Percentiles rank a stretch among this genome's conserved stretches.
Evolutionary conservation across 2,888 invertebrate genomes (phyloP).

Genomic region (Synanthedon andrenaeformis): DNA sequence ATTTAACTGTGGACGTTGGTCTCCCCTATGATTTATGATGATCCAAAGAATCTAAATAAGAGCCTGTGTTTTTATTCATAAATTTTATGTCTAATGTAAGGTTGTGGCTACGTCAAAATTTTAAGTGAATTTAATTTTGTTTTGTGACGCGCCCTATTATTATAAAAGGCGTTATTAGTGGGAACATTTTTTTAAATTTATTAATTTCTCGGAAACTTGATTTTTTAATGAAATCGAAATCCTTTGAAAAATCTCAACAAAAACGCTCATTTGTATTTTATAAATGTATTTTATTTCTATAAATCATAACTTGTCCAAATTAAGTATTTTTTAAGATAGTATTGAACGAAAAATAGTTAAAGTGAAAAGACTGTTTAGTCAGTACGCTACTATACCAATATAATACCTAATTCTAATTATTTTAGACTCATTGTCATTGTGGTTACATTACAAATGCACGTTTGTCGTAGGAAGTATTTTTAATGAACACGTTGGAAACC

Average conservation of each 20-base stretch:
- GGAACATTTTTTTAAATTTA: slow-evolving; percentile 32
- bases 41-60: background rate
- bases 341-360: too few species aligned
- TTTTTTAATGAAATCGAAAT: slow-evolving; percentile 6
- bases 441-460: slow-evolving; percentile 8
- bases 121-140: slow-evolving; percentile 35
- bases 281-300: too few species aligned
- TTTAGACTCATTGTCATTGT: too few species aligned
- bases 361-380: too few species aligned
- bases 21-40: too few species aligned
- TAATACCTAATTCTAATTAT: too few species aligned
- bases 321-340: too few species aligned
- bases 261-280: background rate
- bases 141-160: slow-evolving; percentile 24
- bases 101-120: slow-evolving; percentile 22
- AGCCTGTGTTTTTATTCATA: background rate
- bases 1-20: too few species aligned
- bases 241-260: background rate
- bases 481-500: slow-evolving; percentile 14
- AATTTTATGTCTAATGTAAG: background rate
- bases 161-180: slow-evolving; percentile 14
- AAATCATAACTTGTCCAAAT: too few species aligned
- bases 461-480: slow-evolving; percentile 61
- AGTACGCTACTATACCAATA: too few species aligned
- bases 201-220: slow-evolving; percentile 29